Evolutionary conservation across 2,888 invertebrate species (phyloP).

Genomic region (Keiferia lycopersicella): DNA sequence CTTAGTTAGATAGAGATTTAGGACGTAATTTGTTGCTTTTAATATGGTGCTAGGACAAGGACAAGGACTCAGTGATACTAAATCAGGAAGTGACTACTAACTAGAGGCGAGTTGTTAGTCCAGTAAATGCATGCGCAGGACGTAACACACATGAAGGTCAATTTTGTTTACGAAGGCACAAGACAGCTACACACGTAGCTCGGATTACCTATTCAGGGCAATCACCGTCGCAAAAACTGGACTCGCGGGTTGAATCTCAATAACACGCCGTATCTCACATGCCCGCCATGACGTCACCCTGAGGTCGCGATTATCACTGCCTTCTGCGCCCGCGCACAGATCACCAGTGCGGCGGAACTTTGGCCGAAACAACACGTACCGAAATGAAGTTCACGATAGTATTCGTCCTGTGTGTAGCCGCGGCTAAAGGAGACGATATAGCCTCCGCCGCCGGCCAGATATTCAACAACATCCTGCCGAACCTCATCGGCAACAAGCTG

Average conservation of each 20-base stretch:
- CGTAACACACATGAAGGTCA: conserved; percentile 47
- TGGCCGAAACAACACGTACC: conserved; percentile 56
- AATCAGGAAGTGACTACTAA: conserved; percentile 12
- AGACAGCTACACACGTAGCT: conserved; percentile 33
- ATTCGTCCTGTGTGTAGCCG: conserved; percentile 55
- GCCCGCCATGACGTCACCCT: conserved; percentile 69
- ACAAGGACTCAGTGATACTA: background rate
- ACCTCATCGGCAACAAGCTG: conserved; percentile 64
- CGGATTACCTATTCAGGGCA: conserved; percentile 49
- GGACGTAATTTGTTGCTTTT: background rate
- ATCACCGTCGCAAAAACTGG: conserved; percentile 63
- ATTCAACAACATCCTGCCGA: conserved; percentile 71
- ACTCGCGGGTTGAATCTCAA: conserved; percentile 63
- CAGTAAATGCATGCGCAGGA: conserved; percentile 19
- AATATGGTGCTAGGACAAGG: background rate
- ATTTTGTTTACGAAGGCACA: conserved; percentile 51
- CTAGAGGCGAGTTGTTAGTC: background rate
- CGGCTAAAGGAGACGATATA: conserved; percentile 63
- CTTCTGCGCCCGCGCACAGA: conserved; percentile 55
- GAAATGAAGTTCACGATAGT: conserved; percentile 64
- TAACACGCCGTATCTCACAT: conserved; percentile 57
- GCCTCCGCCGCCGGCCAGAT: conserved; percentile 72
- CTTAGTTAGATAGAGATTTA: background rate
- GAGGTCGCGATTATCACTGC: conserved; percentile 68
- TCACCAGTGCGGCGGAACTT: conserved; percentile 73